Conservation (phyloP, 2,797 vertebrate genomes). For the Sciurus carolinensis region DNA sequence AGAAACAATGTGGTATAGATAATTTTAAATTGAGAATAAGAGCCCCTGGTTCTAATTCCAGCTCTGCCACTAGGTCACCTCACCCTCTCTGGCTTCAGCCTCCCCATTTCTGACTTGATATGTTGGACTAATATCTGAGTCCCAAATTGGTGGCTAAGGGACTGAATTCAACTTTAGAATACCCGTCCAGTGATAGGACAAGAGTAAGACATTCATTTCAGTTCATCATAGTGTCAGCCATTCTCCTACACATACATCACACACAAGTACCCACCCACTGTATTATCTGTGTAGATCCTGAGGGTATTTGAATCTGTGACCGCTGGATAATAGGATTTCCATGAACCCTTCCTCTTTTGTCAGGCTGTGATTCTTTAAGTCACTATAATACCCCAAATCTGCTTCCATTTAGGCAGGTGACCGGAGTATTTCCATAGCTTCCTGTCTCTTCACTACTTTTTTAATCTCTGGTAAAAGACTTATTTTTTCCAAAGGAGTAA, state of each 20-base stretch:
- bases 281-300: neutral
- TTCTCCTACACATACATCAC: neutral
- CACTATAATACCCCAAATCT: neutral
- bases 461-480: no score
- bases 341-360: conserved; percentile 17
- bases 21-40: neutral
- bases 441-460: neutral
- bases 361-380: conserved; percentile 5
- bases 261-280: neutral
- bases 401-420: conserved; percentile 22
- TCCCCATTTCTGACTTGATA: neutral
- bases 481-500: no score
- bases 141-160: neutral
- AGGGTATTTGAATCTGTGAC: conserved; percentile 29
- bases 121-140: neutral
- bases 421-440: neutral
- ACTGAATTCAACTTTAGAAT: conserved; percentile 51
- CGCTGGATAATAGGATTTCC: neutral
- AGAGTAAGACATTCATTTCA: neutral
- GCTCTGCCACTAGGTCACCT: neutral
- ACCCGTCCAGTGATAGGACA: neutral
- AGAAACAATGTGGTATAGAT: neutral
- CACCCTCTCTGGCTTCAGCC: neutral
- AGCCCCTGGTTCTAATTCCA: neutral
- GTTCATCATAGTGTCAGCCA: neutral